Base-by-base conservation (phyloP, 2,113 vertebrate species). In the Tachycineta bicolor region DNA sequence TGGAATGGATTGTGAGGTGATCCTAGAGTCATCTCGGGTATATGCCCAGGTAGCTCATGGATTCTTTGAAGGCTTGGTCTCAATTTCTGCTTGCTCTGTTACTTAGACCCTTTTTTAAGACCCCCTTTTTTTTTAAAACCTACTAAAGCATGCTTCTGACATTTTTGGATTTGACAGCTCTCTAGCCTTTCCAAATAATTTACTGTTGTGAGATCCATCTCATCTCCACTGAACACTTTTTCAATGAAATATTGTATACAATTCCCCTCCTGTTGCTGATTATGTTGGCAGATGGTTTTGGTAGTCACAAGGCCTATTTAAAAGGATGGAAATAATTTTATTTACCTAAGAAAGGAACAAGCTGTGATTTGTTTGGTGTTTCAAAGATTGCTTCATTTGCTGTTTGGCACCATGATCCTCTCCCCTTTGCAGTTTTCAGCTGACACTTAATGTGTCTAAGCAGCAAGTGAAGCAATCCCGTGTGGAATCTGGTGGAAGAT, bases 311-410 rank as follows among this genome's bases (percentile, higher is more conserved):
- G 24, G 24, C 49, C 69, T 85, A 33, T 67, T 87, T 82, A 67
- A 81, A 93, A 63, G 58, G 2, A 46, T 52, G 33, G 23, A 79
- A 85, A 79, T 79, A 28, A 55, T 90, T 87, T 70, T 49, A 79
- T 87, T 93, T 85, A 92, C 59, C 49, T 76, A 53, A 39, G 67
- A 90, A 16, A 73, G 44, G 75, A 87, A 68, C 28, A 70, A 89
- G 49, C n/a, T 84, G 58, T 93, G 52, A 73, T 75, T 92, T 92
- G 26, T 84, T 87, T 78, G 55, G 62, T 90, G 52, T 84, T 96
- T 92, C 70, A 79, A 78, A 75, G 41, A 79, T 53, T 41, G 63
- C 43, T 94, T 86, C 46, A 78, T 93, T 81, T 85, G 82, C 39
- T 76, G 29, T 90, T 87, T 47, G 52, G 88, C 69, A 82, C 64